Base-by-base conservation (phyloP, 2,797 vertebrate species). In the Picus viridis region DNA sequence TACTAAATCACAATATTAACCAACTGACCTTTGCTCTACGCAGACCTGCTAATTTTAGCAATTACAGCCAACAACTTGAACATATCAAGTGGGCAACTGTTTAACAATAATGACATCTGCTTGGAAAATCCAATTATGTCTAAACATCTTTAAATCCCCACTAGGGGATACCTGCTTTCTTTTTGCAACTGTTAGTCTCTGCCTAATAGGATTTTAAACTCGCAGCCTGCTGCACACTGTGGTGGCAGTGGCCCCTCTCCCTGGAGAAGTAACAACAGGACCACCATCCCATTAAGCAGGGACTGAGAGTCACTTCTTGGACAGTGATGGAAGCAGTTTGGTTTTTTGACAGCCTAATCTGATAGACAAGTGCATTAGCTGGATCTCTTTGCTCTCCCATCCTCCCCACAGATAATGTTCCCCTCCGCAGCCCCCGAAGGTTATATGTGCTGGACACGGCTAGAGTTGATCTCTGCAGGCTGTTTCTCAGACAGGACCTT, bases 21-120 rank as follows among this genome's bases (percentile, higher is more conserved):
- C 70, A 70, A 89, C 96, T 96, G 98, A 98, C 98, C 98, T 98
- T 98, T 98, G 98, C 97, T 98, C 98, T 97, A 91, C 32, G 79
- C 97, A 97, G 98, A 98, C 98, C 98, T 98, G 98, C 98, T 99
- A 98, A 99, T 98, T 98, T 98, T 98, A 96, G 97, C 98, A 98
- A 98, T 99, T 98, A 98, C 97, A 96, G 97, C 97, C 97, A 98
- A 98, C 98, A 98, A 97, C 98, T 98, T 98, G 97, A 97, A 98
- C 97, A 98, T 98, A 97, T 98, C 98, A 98, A 99, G 98, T 98
- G 98, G 97, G 97, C 95, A 96, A 97, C 98, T 97, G 98, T 97
- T 98, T 96, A 90, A 98, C 97, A 94, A 95, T 98, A 98, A 98
- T 98, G 98, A 97, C 98, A 98, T 99, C 98, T 99, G 98, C 98